Percentiles rank a stretch among this genome's conserved stretches.
These are phyloP conservation scores for Papilio glaucus DNA, from an alignment of 1,140 invertebrate species.

Conservation along the genomic window DNA sequence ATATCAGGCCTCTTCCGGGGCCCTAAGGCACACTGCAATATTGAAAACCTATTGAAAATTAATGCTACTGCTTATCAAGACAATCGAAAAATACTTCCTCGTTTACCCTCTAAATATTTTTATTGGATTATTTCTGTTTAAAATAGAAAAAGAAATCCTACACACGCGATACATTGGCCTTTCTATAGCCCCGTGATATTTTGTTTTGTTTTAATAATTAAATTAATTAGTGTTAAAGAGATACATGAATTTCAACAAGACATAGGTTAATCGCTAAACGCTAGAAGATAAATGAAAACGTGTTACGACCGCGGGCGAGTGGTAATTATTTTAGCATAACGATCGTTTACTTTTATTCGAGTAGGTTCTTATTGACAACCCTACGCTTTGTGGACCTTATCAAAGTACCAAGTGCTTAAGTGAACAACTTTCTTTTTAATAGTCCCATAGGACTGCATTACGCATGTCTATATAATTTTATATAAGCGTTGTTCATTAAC, in stretches of 20 bases:
- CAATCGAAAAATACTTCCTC: too few relatives aligned
- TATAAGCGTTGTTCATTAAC: not conserved
- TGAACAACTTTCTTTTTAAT: conserved; percentile 3
- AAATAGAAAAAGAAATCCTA: too few relatives aligned
- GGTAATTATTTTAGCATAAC: not conserved
- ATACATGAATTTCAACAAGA: not conserved
- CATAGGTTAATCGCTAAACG: not conserved
- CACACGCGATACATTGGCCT: too few relatives aligned
- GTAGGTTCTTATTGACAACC: not conserved
- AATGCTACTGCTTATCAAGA: too few relatives aligned
- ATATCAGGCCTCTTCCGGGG: too few relatives aligned
- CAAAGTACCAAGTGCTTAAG: not conserved
- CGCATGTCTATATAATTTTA: not conserved
- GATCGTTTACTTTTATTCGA: not conserved
- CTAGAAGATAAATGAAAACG: not conserved
- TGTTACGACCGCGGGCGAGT: not conserved
- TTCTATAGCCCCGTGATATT: too few relatives aligned
- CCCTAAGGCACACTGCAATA: too few relatives aligned
- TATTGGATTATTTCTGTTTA: too few relatives aligned
- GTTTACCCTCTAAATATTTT: too few relatives aligned
- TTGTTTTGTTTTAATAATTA: too few relatives aligned
- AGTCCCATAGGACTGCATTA: not conserved
- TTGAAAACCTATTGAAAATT: too few relatives aligned
- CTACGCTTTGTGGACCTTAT: not conserved
- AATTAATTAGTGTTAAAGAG: too few relatives aligned